Percentiles rank a stretch among this genome's conserved stretches.
Evolutionary conservation across 2,113 vertebrate genomes (phyloP).

Genomic region (Pomatostomus ruficeps): DNA sequence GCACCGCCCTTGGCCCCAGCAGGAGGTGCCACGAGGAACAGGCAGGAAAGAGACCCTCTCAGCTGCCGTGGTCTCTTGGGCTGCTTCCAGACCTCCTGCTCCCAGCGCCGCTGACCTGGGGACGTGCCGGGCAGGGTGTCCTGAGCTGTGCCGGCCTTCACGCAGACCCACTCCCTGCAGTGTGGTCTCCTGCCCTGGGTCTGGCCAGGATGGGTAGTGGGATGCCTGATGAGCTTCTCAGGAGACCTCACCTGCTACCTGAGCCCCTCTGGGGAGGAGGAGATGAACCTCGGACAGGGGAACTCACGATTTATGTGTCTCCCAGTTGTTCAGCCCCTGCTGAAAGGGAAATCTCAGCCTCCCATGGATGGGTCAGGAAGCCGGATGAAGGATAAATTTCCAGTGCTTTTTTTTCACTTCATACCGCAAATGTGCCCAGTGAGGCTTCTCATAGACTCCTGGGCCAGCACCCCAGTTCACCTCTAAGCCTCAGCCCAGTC

Average conservation of each 20-base stretch:
- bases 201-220: background rate
- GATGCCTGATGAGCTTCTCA: background rate
- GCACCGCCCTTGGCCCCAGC: background rate
- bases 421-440: background rate
- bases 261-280: background rate
- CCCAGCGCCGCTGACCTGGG: background rate
- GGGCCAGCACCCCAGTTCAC: background rate
- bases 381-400: background rate
- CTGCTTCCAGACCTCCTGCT: background rate
- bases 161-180: rapidly evolving
- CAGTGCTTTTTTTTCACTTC: background rate
- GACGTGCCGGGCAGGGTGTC: background rate
- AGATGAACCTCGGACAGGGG: background rate
- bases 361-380: background rate
- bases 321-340: background rate
- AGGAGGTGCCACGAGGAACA: background rate
- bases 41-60: background rate
- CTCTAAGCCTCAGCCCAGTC: background rate
- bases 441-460: background rate
- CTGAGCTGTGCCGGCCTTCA: background rate
- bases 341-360: background rate
- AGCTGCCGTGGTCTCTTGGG: background rate
- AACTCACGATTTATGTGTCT: background rate
- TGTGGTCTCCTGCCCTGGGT: background rate
- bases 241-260: background rate